Conservation (phyloP, 37 sponge, comb jelly and placozoan species). For the Hexactinellida sp. region DNA sequence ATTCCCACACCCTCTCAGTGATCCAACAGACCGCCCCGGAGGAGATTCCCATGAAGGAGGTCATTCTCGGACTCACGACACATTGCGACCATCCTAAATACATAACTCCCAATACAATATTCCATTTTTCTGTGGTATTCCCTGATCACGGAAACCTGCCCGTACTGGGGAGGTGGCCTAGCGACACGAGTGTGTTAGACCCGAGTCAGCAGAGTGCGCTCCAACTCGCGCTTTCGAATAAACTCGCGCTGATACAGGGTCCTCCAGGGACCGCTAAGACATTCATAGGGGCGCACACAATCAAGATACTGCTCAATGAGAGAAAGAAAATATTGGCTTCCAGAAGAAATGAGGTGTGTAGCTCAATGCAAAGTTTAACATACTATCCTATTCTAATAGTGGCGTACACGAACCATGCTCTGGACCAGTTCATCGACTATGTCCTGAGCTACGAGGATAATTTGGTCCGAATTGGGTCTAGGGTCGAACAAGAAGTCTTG, state of each 20-base stretch:
- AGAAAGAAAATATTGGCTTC: neutral
- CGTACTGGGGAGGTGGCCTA: neutral
- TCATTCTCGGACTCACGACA: neutral
- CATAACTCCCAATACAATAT: neutral
- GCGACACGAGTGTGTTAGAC: neutral
- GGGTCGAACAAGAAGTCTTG: neutral
- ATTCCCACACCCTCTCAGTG: slow-evolving; percentile 38
- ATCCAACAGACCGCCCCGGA: neutral
- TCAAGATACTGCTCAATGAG: neutral
- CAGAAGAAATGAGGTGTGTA: neutral
- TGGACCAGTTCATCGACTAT: neutral
- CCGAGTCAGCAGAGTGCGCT: neutral
- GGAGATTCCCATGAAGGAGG: neutral
- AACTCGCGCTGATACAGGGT: neutral
- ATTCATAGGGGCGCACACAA: neutral
- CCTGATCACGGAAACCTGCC: neutral
- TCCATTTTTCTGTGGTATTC: neutral
- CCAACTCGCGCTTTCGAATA: neutral
- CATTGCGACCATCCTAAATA: neutral
- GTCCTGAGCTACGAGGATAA: neutral
- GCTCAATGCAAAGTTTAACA: neutral
- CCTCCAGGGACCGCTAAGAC: neutral
- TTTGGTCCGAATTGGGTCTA: neutral
- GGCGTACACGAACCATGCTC: neutral
- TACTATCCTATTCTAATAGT: neutral